These are phyloP conservation scores for Varanus komodoensis DNA, from an alignment of 2,113 vertebrate genomes.

Conservation along the genomic window DNA sequence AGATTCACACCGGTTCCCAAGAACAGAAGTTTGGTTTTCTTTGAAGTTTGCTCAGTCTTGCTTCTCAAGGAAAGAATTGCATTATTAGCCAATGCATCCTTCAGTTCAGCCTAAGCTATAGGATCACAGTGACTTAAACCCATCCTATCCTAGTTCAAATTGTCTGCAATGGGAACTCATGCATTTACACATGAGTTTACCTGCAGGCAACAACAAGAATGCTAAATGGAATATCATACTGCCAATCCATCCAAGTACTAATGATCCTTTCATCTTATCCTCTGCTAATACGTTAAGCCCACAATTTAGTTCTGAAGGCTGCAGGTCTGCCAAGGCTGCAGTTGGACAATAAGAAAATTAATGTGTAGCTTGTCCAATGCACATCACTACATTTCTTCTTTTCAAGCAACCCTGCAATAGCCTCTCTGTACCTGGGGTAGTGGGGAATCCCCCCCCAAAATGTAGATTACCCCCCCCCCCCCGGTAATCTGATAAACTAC, in stretches of 20 bases:
- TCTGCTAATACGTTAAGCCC: constrained; percentile 13
- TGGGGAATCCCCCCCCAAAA: neutral
- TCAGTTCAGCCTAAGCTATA: neutral
- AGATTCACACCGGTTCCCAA: neutral
- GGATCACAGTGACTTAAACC: too few species aligned
- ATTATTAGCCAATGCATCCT: neutral
- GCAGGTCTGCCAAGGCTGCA: constrained; percentile 40
- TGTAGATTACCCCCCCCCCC: too few species aligned
- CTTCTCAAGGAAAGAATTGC: neutral
- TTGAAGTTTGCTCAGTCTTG: neutral
- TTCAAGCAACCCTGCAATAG: neutral
- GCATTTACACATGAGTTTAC: neutral
- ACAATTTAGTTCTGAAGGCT: constrained; percentile 25
- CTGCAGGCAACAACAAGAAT: neutral
- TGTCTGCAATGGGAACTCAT: constrained; percentile 8
- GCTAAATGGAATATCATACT: constrained; percentile 39
- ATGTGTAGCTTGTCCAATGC: constrained; percentile 7
- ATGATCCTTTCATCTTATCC: constrained; percentile 15
- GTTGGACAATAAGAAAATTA: constrained; percentile 27
- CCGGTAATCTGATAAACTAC: constrained; percentile 29
- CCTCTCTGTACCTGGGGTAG: neutral
- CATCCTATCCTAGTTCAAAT: neutral
- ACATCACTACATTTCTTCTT: constrained; percentile 22
- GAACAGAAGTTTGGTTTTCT: neutral
- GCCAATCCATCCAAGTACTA: constrained; percentile 12